Conservation (phyloP, 2,888 invertebrate genomes). For the Andrena flavipes region DNA sequence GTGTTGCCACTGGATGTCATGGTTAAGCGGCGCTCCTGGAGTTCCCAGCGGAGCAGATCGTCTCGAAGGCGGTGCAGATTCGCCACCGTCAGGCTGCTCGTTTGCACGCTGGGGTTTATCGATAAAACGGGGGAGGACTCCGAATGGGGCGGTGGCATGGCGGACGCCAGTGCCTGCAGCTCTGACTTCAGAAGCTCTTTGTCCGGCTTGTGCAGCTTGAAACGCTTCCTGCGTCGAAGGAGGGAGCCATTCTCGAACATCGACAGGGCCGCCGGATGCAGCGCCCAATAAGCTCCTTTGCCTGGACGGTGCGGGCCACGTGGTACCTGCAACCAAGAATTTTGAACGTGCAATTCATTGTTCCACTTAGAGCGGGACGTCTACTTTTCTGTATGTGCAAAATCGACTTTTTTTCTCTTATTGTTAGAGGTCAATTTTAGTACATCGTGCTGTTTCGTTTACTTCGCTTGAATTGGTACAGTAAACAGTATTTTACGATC, state of each 20-base stretch:
- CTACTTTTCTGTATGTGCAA: too few species aligned
- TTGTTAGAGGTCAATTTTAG: too few species aligned
- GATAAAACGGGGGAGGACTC: constrained; percentile 60
- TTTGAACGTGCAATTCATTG: too few species aligned
- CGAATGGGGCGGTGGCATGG: constrained; percentile 79
- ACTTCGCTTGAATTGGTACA: too few species aligned
- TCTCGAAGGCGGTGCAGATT: constrained; percentile 82
- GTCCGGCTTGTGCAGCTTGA: constrained; percentile 92
- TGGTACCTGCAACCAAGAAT: constrained; percentile 86
- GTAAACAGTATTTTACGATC: too few species aligned
- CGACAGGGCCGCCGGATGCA: constrained; percentile 92
- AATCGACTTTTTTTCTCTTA: too few species aligned
- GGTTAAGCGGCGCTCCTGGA: constrained; percentile 82
- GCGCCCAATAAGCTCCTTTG: constrained; percentile 94
- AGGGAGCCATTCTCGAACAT: constrained; percentile 96
- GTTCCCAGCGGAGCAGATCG: constrained; percentile 82
- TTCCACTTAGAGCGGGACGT: too few species aligned
- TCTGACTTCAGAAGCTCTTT: constrained; percentile 86
- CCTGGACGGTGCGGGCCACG: constrained; percentile 92
- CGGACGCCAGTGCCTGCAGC: constrained; percentile 82
- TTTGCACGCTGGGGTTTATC: constrained; percentile 39
- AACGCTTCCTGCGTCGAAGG: constrained; percentile 91
- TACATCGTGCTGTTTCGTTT: too few species aligned
- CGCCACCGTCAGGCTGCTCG: constrained; percentile 76
- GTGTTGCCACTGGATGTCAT: constrained; percentile 43